Percentiles rank a stretch among this genome's conserved stretches.
Conservation (phyloP, 1,140 invertebrate species). For the Euwallacea similis region DNA sequence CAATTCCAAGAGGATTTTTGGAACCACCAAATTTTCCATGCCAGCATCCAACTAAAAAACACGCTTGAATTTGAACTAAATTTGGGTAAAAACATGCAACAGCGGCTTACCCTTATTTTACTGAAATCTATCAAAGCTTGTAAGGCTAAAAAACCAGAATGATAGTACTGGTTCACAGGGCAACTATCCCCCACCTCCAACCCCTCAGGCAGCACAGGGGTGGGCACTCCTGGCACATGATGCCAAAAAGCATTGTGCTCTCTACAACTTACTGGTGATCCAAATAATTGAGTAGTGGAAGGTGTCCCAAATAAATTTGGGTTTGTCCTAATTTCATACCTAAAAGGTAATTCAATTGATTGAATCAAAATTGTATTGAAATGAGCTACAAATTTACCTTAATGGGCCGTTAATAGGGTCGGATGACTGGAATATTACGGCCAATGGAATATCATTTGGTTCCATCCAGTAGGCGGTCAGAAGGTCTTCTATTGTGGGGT, state of each 20-base stretch:
- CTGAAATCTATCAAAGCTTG: slow-evolving; percentile 72
- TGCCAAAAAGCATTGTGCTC: slow-evolving; percentile 64
- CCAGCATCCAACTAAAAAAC: slow-evolving; percentile 63
- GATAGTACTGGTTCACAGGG: slow-evolving; percentile 74
- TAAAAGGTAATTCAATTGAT: slow-evolving; percentile 47
- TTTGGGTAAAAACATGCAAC: neutral
- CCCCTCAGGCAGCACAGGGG: slow-evolving; percentile 49
- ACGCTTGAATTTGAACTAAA: slow-evolving; percentile 4
- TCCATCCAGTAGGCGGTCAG: slow-evolving; percentile 70
- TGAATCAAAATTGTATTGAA: neutral
- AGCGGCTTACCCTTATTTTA: slow-evolving; percentile 63
- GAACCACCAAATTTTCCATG: slow-evolving; percentile 59
- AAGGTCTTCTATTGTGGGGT: slow-evolving; percentile 67
- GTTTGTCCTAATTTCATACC: slow-evolving; percentile 73
- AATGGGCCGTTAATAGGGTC: slow-evolving; percentile 58
- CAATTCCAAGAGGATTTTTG: slow-evolving; percentile 66
- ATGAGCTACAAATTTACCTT: slow-evolving; percentile 52
- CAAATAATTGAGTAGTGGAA: slow-evolving; percentile 63
- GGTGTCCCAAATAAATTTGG: slow-evolving; percentile 66
- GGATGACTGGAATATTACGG: slow-evolving; percentile 67
- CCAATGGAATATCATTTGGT: slow-evolving; percentile 65
- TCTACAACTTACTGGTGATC: slow-evolving; percentile 68
- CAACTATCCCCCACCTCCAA: slow-evolving; percentile 70
- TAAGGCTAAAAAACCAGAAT: slow-evolving; percentile 72
- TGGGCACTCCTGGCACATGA: slow-evolving; percentile 54